phyloP scores from a whole-genome alignment of 2,888 invertebrate genomes.

The Timema podura region DNA sequence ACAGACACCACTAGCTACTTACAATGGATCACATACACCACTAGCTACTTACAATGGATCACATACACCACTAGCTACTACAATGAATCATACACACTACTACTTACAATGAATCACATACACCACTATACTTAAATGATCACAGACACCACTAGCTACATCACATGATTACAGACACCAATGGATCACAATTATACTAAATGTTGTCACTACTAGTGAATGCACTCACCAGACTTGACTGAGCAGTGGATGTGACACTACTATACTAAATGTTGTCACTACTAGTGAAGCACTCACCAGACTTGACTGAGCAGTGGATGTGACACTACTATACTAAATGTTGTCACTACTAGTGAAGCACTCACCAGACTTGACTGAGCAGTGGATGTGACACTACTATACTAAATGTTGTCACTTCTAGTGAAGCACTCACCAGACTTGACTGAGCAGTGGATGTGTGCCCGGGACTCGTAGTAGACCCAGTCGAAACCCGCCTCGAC shows the following conservation, averaged over 20 bases:
- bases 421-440: constrained; percentile 76
- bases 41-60: too few relatives aligned
- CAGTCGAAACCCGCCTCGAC: constrained; percentile 98
- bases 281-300: constrained; percentile 62
- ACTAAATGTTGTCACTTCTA: background rate
- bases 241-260: constrained; percentile 94
- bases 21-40: too few relatives aligned
- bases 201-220: background rate
- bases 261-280: background rate
- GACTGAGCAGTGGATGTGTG: constrained; percentile 95
- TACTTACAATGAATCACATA: too few relatives aligned
- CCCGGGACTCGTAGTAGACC: constrained; percentile 94
- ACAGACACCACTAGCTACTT: too few relatives aligned
- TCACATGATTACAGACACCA: too few relatives aligned
- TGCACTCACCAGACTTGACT: constrained; percentile 88
- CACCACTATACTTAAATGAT: too few relatives aligned
- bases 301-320: constrained; percentile 96
- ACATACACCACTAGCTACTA: too few relatives aligned
- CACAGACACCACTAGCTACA: too few relatives aligned
- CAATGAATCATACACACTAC: too few relatives aligned
- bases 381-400: background rate
- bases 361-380: constrained; percentile 85
- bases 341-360: too few relatives aligned
- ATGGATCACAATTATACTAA: background rate
- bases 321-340: too few relatives aligned